phyloP scores from a whole-genome alignment of 2,888 invertebrate species.

The Polyommatus icarus region DNA sequence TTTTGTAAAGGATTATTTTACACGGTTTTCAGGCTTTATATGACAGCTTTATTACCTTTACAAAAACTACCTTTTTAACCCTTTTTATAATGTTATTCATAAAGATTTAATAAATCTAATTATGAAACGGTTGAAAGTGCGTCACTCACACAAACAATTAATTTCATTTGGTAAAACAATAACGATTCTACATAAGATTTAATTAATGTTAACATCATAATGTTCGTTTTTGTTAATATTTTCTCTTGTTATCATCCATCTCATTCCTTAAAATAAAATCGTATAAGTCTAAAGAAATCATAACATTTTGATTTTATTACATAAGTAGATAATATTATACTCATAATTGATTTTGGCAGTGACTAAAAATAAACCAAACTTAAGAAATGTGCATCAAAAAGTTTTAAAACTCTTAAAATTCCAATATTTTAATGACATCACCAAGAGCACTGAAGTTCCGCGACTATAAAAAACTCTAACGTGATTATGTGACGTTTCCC shows the following conservation, averaged over 20 bases:
- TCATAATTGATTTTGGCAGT: not conserved
- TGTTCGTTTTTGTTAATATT: too few relatives aligned
- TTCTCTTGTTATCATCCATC: too few relatives aligned
- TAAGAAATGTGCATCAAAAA: not conserved
- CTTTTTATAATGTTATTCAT: not conserved
- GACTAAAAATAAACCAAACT: not conserved
- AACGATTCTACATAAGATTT: too few relatives aligned
- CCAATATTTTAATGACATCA: not conserved
- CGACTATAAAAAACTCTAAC: constrained; percentile 3
- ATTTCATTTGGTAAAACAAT: too few relatives aligned
- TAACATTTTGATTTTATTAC: not conserved
- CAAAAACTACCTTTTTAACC: not conserved
- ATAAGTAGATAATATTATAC: too few relatives aligned
- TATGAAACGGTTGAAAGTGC: not conserved
- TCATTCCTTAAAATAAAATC: too few relatives aligned
- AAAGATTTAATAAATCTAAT: not conserved
- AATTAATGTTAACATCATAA: too few relatives aligned
- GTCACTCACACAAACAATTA: too few relatives aligned
- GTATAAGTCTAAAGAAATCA: too few relatives aligned
- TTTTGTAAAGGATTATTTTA: not conserved
- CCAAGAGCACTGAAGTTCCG: not conserved
- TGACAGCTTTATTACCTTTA: not conserved
- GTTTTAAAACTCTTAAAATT: not conserved
- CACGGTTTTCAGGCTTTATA: not conserved
- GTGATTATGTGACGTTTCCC: not conserved